phyloP scores from a whole-genome alignment of 2,797 vertebrate species.

The Microcaecilia unicolor region DNA sequence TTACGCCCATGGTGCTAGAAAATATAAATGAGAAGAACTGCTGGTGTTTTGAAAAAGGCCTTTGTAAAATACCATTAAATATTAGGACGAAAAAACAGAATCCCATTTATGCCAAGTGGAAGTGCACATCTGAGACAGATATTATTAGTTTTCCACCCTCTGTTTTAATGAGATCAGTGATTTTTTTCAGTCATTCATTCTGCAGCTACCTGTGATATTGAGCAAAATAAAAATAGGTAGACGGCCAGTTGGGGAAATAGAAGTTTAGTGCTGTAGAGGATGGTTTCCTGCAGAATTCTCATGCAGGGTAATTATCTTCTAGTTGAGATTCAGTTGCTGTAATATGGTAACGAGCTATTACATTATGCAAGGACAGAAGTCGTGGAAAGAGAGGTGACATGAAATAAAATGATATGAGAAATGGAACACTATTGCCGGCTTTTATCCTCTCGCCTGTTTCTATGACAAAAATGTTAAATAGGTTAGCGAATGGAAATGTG shows the following conservation, averaged over 20 bases:
- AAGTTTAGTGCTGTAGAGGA: constrained; percentile 13
- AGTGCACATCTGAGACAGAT: not conserved
- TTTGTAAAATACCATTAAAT: constrained; percentile 7
- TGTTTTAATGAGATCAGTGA: constrained; percentile 18
- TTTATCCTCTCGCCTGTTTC: constrained; percentile 13
- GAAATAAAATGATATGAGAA: constrained; percentile 24
- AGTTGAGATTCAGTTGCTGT: constrained; percentile 29
- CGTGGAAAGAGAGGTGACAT: constrained; percentile 23
- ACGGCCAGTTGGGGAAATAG: constrained; percentile 18
- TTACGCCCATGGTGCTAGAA: too few relatives aligned
- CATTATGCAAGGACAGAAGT: constrained; percentile 31
- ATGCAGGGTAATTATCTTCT: constrained; percentile 34
- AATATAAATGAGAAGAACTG: too few relatives aligned
- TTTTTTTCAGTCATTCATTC: not conserved
- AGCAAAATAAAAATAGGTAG: constrained; percentile 21
- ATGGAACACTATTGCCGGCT: constrained; percentile 15
- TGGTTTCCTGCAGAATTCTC: constrained; percentile 25
- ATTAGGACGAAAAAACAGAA: constrained; percentile 18
- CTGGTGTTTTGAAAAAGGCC: constrained; percentile 17
- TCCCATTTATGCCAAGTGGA: not conserved
- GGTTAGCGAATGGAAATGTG: constrained; percentile 4
- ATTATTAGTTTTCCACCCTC: constrained; percentile 13
- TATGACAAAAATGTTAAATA: constrained; percentile 18
- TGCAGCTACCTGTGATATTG: constrained; percentile 23
- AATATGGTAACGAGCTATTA: constrained; percentile 25